phyloP scores from a whole-genome alignment of 2,888 invertebrate genomes.

The Melanargia galathea region DNA sequence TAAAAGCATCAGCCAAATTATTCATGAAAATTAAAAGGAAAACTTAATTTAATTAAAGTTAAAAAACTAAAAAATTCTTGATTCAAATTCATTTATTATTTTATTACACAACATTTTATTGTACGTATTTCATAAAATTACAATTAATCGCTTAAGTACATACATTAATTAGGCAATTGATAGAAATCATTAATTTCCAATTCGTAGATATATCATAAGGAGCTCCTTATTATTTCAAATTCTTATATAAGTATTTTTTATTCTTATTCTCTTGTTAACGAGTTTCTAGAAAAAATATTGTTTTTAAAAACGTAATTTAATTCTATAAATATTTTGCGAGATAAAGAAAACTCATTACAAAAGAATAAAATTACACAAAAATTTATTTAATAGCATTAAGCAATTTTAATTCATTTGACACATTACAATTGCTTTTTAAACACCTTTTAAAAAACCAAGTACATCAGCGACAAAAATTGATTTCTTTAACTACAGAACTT shows the following conservation, averaged over 20 bases:
- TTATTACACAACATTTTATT: constrained; percentile 29
- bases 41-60: background rate
- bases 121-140: constrained; percentile 24
- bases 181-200: constrained; percentile 6
- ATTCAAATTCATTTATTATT: constrained; percentile 15
- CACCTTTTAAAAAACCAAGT: background rate
- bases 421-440: no score
- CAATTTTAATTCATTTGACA: no score
- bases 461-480: constrained; percentile 1
- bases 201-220: background rate
- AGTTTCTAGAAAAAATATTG: background rate
- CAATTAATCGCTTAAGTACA: background rate
- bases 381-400: no score
- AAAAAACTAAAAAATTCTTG: background rate
- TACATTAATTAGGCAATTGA: background rate
- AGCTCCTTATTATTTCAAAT: constrained; percentile 14
- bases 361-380: background rate
- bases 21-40: no score
- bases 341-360: background rate
- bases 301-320: background rate
- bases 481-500: background rate
- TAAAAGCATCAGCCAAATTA: no score
- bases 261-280: background rate
- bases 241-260: background rate
- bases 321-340: background rate